Conservation (phyloP, 2,888 invertebrate genomes). For the Amphimallon solstitiale region DNA sequence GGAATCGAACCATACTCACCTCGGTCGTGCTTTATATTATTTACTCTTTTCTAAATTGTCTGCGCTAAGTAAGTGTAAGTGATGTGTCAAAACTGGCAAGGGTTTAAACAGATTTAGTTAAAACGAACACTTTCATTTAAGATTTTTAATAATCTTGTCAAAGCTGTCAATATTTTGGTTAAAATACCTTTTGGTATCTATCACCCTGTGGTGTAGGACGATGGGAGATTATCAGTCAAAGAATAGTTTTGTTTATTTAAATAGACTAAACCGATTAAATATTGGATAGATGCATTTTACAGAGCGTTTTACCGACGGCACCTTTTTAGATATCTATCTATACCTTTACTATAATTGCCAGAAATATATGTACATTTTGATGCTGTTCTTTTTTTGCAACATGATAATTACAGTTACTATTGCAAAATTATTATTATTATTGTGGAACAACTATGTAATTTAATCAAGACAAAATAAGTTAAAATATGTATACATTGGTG, state of each 20-base stretch:
- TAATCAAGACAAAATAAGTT: no score
- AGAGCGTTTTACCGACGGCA: not conserved
- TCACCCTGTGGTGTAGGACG: conserved; percentile 10
- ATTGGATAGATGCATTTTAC: not conserved
- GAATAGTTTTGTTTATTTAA: not conserved
- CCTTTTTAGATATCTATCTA: not conserved
- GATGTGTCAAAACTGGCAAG: conserved; percentile 22
- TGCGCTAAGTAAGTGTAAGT: not conserved
- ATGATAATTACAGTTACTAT: no score
- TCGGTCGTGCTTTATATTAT: not conserved
- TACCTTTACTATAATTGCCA: not conserved
- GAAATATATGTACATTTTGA: no score
- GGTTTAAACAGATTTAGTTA: conserved; percentile 22
- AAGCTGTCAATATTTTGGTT: conserved; percentile 25
- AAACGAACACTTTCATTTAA: not conserved
- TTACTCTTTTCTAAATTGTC: not conserved
- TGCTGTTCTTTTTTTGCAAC: no score
- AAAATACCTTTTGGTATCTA: conserved; percentile 11
- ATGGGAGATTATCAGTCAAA: not conserved
- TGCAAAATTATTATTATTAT: no score
- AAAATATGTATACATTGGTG: no score
- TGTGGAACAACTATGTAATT: no score
- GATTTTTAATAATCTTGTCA: conserved; percentile 34
- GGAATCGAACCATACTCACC: not conserved
- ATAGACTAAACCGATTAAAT: not conserved